phyloP scores from a whole-genome alignment of 2,797 vertebrate species.

The Prunella strophiata region DNA sequence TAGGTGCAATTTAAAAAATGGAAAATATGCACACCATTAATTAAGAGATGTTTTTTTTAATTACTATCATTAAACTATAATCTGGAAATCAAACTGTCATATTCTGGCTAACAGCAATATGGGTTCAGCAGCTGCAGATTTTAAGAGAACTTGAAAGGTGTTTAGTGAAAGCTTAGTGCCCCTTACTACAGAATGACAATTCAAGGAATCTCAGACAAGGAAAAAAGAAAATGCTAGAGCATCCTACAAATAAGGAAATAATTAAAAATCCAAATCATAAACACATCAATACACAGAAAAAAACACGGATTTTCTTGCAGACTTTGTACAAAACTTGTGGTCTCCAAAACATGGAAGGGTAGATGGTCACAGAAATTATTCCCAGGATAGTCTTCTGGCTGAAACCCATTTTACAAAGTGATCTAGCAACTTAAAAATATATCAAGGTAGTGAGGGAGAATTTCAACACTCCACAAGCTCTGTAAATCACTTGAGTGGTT shows the following conservation, averaged over 20 bases:
- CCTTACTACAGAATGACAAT: background rate
- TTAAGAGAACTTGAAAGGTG: background rate
- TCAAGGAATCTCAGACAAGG: background rate
- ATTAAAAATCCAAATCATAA: background rate
- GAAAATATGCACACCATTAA: slow-evolving; percentile 13
- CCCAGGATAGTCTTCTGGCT: background rate
- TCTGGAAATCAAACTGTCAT: background rate
- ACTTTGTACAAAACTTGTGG: background rate
- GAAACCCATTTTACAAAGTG: background rate
- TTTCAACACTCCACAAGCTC: background rate
- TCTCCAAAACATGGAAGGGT: background rate
- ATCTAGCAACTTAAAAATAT: background rate
- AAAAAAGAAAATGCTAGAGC: background rate
- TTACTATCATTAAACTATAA: slow-evolving; percentile 24
- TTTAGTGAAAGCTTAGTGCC: background rate
- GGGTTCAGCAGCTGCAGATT: background rate
- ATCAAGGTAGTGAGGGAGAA: background rate
- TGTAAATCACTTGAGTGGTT: background rate
- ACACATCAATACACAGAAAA: background rate
- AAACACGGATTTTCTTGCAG: accelerated
- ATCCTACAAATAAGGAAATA: background rate
- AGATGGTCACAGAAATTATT: background rate
- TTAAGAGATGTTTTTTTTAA: slow-evolving; percentile 33
- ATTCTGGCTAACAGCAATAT: background rate
- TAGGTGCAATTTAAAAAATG: slow-evolving; percentile 34